phyloP scores from a whole-genome alignment of 2,797 vertebrate species.

The Stomatorhinus walkeri region DNA sequence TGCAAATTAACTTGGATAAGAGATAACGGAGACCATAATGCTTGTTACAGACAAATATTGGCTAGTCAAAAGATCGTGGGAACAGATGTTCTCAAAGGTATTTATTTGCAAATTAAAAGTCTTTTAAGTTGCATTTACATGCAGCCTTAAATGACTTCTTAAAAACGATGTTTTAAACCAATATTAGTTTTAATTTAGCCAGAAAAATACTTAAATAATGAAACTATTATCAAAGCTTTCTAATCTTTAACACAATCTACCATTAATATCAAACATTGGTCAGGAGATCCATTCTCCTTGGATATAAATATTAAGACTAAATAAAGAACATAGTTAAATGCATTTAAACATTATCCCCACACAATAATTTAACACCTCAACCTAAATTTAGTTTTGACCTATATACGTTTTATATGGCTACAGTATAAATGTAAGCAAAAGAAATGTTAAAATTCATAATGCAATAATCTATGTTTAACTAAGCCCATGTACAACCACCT shows the following conservation, averaged over 20 bases:
- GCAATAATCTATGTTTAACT: conserved; percentile 28
- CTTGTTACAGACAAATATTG: not conserved
- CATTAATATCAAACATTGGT: conserved; percentile 10
- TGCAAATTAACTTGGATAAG: not conserved
- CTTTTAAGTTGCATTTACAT: conserved; percentile 14
- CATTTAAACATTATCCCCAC: conserved; percentile 25
- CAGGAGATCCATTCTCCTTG: conserved; percentile 11
- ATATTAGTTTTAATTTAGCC: conserved; percentile 6
- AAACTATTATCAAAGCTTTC: conserved; percentile 5
- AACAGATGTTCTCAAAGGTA: conserved; percentile 10
- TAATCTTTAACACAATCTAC: conserved; percentile 1
- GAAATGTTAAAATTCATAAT: conserved; percentile 14
- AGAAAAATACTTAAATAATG: conserved; percentile 9
- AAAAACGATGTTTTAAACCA: conserved; percentile 15
- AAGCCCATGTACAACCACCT: conserved; percentile 39
- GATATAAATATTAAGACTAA: conserved; percentile 35
- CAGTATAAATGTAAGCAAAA: conserved; percentile 30
- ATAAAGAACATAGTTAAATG: conserved; percentile 25
- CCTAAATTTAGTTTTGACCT: conserved; percentile 29
- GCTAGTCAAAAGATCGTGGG: not conserved
- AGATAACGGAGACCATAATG: not conserved
- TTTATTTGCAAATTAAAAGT: conserved; percentile 28
- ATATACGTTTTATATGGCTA: conserved; percentile 36
- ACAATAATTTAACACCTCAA: conserved; percentile 29
- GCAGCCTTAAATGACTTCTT: conserved; percentile 19